phyloP scores from a whole-genome alignment of 1,140 invertebrate species.

The Drosophila sulfurigaster region DNA sequence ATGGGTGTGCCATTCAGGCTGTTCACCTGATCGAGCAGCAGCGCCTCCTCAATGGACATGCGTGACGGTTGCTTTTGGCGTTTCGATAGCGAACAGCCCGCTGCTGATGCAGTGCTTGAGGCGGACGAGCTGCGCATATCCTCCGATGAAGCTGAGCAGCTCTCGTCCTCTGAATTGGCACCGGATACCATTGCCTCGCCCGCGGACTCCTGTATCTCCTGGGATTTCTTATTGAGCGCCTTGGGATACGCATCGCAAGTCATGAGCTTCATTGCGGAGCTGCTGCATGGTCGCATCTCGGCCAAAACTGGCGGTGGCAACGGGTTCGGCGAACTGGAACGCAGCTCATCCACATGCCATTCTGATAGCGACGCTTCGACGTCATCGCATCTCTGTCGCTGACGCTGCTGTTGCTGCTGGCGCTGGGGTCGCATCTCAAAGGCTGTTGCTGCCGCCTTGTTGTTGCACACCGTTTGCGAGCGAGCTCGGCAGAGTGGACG shows the following conservation, averaged over 20 bases:
- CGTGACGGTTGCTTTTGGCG: slow-evolving; percentile 64
- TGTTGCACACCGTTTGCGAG: slow-evolving; percentile 75
- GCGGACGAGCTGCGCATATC: slow-evolving; percentile 73
- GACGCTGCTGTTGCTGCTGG: slow-evolving; percentile 22
- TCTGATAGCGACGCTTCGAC: slow-evolving; percentile 31
- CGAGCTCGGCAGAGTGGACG: slow-evolving; percentile 64
- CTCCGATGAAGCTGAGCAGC: slow-evolving; percentile 84
- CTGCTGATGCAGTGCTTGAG: slow-evolving; percentile 64
- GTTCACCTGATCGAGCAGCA: slow-evolving; percentile 63
- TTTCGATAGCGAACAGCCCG: slow-evolving; percentile 48
- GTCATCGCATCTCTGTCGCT: slow-evolving; percentile 5
- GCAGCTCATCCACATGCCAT: slow-evolving; percentile 48
- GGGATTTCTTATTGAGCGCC: slow-evolving; percentile 78
- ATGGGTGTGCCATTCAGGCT: slow-evolving; percentile 84
- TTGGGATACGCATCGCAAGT: slow-evolving; percentile 69
- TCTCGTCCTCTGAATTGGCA: slow-evolving; percentile 87
- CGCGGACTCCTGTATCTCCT: slow-evolving; percentile 88
- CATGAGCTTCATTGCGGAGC: slow-evolving; percentile 75
- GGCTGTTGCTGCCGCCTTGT: slow-evolving; percentile 10
- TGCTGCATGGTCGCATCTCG: slow-evolving; percentile 63
- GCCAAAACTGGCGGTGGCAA: slow-evolving; percentile 17
- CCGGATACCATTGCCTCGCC: slow-evolving; percentile 88
- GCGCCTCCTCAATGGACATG: slow-evolving; percentile 81
- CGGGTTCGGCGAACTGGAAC: slow-evolving; percentile 66
- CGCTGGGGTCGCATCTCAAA: slow-evolving; percentile 5